Evolutionary conservation across 2,113 vertebrate genomes (phyloP).

Genomic region (Procavia capensis): DNA sequence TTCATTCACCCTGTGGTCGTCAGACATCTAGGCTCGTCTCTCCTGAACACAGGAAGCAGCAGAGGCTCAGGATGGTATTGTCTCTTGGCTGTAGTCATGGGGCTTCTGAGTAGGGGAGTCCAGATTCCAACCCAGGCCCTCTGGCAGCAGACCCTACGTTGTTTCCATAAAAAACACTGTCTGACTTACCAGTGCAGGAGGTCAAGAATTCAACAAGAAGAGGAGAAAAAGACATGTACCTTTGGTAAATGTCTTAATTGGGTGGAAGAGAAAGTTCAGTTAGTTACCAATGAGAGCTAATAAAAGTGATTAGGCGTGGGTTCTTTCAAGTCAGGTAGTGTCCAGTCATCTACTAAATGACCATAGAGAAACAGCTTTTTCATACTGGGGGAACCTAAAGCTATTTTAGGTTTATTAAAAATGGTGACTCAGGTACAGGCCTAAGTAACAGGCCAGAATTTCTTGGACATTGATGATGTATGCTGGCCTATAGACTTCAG

Average conservation of each 20-base stretch:
- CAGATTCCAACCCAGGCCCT: not conserved
- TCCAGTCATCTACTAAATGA: not conserved
- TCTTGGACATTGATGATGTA: not conserved
- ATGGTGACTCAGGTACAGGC: not conserved
- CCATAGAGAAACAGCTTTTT: not conserved
- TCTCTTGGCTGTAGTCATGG: not conserved
- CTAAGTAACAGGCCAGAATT: not conserved
- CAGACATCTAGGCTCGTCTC: not conserved
- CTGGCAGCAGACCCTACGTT: not conserved
- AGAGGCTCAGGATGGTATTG: no score
- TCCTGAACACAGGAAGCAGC: not conserved
- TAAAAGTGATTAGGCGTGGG: not conserved
- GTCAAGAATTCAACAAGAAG: no score
- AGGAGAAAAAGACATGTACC: no score
- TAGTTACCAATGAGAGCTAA: not conserved
- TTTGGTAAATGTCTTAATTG: not conserved
- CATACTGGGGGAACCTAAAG: not conserved
- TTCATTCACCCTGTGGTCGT: accelerated
- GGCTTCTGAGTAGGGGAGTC: not conserved
- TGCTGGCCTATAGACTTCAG: not conserved
- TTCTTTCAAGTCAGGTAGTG: not conserved
- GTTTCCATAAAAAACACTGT: not conserved
- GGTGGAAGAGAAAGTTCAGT: not conserved
- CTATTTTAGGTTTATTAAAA: not conserved
- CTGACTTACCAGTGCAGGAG: not conserved